Conservation (phyloP, 2,797 vertebrate species). For the Prunella strophiata region DNA sequence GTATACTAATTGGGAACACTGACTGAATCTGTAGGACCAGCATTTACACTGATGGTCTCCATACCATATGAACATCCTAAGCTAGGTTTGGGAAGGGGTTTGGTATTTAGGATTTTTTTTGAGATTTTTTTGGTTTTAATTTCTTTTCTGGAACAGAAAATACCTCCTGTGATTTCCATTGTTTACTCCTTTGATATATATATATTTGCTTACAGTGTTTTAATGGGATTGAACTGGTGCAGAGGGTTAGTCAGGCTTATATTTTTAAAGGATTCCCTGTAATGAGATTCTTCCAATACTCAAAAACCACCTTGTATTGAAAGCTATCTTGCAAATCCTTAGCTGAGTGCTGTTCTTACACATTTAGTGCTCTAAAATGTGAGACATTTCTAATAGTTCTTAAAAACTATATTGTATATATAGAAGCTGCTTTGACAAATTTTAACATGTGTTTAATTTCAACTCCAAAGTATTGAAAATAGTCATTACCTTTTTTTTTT, state of each 20-base stretch:
- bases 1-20: not conserved
- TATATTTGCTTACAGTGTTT: not conserved
- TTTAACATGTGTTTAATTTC: not conserved
- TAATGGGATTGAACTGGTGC: not conserved
- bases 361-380: not conserved
- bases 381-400: not conserved
- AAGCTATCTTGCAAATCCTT: not conserved
- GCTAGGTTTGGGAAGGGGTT: not conserved
- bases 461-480: not conserved
- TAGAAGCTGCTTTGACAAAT: not conserved
- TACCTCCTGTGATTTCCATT: not conserved
- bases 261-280: not conserved
- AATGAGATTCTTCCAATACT: not conserved
- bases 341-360: not conserved
- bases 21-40: not conserved
- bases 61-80: not conserved
- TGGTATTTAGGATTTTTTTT: not conserved
- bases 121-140: fast-evolving
- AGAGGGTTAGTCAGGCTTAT: not conserved
- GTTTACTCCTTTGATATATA: not conserved
- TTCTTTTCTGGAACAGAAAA: not conserved
- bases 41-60: not conserved
- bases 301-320: not conserved
- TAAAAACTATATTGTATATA: not conserved
- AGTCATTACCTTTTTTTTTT: not conserved